phyloP scores from a whole-genome alignment of 2,888 invertebrate genomes.

The Erebia ligea region DNA sequence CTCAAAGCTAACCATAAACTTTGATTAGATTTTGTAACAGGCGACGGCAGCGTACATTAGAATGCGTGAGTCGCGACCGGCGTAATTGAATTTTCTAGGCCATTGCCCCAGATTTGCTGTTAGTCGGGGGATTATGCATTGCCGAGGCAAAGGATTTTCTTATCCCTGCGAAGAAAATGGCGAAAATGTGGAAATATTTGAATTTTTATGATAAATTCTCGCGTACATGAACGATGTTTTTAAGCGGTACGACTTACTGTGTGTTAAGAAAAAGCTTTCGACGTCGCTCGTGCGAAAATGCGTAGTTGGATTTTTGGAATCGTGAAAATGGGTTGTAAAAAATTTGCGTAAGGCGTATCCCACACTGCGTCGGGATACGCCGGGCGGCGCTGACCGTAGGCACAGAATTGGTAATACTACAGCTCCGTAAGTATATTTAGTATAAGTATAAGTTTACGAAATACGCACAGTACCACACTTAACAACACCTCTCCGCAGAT shows the following conservation, averaged over 20 bases:
- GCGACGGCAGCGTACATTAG: constrained; percentile 69
- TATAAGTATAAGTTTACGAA: no score
- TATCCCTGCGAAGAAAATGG: constrained; percentile 26
- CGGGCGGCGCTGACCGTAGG: no score
- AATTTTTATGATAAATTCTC: constrained; percentile 21
- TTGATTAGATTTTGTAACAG: constrained; percentile 78
- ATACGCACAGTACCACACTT: no score
- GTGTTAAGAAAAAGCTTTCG: constrained; percentile 7
- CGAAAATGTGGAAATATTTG: constrained; percentile 23
- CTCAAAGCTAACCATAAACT: constrained; percentile 77
- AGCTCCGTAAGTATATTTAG: no score
- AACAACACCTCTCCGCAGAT: no score
- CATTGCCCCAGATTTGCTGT: constrained; percentile 66
- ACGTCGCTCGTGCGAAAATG: background rate
- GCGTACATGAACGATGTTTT: constrained; percentile 16
- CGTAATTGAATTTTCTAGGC: constrained; percentile 81
- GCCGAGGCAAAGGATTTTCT: constrained; percentile 45
- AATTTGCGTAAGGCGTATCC: no score
- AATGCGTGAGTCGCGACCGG: constrained; percentile 74
- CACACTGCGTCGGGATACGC: no score
- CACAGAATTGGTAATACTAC: no score
- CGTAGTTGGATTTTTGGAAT: background rate
- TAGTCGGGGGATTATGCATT: constrained; percentile 55
- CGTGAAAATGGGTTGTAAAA: no score
- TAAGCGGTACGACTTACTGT: constrained; percentile 10